Evolutionary conservation across 35 echinoderm and acorn worm genomes (phyloP), one percentile per base, ranked within the genome.

Genomic region (Nesometra sesokonis): DNA sequence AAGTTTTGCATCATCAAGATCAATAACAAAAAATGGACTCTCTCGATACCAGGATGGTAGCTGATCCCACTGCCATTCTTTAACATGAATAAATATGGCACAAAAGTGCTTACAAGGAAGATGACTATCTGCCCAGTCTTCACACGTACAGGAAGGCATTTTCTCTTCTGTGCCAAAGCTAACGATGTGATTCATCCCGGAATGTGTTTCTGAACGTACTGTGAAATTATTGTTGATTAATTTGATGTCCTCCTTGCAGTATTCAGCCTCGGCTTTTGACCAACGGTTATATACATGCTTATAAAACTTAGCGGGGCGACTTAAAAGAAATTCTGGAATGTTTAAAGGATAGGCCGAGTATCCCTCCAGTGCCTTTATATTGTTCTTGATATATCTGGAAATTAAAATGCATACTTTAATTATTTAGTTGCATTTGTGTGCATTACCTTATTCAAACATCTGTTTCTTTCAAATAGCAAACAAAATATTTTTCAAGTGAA

Each of bases 71-170:
- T 31, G 31, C 86, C 86, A 88, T 29, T 38, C 77, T 36, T 32
- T 2, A n/a, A 36, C 27, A 35, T 88, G 86, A 36, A n/a, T 35
- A 57, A 88, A 88, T 35, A 88, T 82, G 36, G 86, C 86, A 81
- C 77, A 81, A 31, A 88, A 88, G 32, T 88, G 86, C 43, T 88
- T 80, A 39, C 86, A 88, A 17, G 78, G 78, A 77, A 88, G 77
- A 37, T 46, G 47, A 1, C 17, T 34, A 80, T 52, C 43, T 0
- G 27, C 30, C 86, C 86, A 88, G 78, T 81, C 78, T 37, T 77
- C 29, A 57, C 86, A 88, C 27, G 34, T 47, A 34, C 86, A 88
- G 4, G 86, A 88, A n/a, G 86, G 86, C 37, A 82, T 80, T 38
- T 29, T 52, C 19, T 88, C 86, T 38, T 82, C 77, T 21, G 29